A percentile compares a stretch with the other conserved stretches of the same genome.
Conservation (phyloP, 2,888 invertebrate genomes). For the Epinotia demarniana region DNA sequence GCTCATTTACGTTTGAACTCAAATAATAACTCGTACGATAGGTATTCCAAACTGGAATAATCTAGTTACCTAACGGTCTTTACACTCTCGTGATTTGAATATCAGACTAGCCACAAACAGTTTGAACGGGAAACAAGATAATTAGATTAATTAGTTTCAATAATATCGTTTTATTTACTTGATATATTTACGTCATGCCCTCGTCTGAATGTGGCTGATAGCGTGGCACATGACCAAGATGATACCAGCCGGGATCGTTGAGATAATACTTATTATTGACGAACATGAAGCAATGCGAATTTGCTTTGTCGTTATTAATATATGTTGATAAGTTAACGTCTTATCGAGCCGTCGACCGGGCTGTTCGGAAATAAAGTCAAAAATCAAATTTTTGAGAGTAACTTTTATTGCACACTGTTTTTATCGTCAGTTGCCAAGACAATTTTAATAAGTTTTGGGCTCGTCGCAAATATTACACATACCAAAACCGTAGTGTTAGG, state of each 20-base stretch:
- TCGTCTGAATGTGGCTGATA: conserved; percentile 29
- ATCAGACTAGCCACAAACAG: conserved; percentile 15
- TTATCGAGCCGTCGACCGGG: conserved; percentile 9
- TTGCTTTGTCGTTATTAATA: conserved; percentile 10
- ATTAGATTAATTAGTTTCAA: conserved; percentile 36
- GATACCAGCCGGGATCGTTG: conserved; percentile 4
- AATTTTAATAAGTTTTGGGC: no score
- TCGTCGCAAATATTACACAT: no score
- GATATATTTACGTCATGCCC: conserved; percentile 22
- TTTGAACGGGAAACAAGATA: background rate
- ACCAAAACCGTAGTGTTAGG: no score
- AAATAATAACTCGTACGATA: background rate
- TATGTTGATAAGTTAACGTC: conserved; percentile 21
- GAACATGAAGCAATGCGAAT: conserved; percentile 22
- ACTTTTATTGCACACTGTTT: no score
- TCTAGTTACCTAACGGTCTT: background rate
- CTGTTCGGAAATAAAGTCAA: background rate
- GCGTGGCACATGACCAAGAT: conserved; percentile 34
- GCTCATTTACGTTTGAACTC: background rate
- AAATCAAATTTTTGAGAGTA: background rate
- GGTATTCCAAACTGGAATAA: background rate
- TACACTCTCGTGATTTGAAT: conserved; percentile 16
- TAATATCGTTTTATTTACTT: conserved; percentile 28
- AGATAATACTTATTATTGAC: conserved; percentile 23
- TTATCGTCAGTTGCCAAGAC: no score